Evolutionary conservation across 2,797 vertebrate species (phyloP).

Genomic region (Peromyscus nudipes): DNA sequence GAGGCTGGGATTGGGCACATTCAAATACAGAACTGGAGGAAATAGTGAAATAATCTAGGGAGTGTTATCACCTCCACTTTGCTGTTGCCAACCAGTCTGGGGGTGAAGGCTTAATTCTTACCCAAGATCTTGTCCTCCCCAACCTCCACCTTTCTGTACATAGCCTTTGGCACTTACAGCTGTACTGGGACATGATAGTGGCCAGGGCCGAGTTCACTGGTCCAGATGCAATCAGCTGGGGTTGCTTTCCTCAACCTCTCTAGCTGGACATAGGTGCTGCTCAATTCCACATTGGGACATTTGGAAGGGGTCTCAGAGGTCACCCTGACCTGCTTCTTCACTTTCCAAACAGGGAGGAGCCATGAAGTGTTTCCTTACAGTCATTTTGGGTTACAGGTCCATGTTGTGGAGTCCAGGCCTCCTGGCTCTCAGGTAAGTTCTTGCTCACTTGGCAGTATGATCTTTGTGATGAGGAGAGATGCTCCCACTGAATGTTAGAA

Average conservation of each 20-base stretch:
- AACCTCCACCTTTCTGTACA: neutral
- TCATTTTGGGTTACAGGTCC: neutral
- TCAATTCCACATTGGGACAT: neutral
- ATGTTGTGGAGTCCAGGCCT: neutral
- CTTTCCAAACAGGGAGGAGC: neutral
- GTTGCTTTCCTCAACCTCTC: neutral
- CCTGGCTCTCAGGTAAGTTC: neutral
- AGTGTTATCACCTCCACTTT: neutral
- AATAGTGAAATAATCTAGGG: neutral
- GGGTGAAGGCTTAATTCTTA: neutral
- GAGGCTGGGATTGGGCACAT: neutral
- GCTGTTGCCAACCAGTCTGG: neutral
- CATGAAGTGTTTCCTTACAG: neutral
- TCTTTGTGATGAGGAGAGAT: neutral
- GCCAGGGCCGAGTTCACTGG: fast-evolving
- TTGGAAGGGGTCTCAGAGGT: neutral
- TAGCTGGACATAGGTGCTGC: neutral
- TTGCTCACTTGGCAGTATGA: neutral
- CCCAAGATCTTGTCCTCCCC: neutral
- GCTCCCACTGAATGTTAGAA: neutral
- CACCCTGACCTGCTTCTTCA: neutral
- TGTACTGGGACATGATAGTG: neutral
- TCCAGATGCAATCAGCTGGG: neutral
- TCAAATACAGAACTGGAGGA: neutral
- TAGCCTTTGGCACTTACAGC: fast-evolving